phyloP scores from a whole-genome alignment of 2,888 invertebrate species.

The Caradrina clavipalpis region DNA sequence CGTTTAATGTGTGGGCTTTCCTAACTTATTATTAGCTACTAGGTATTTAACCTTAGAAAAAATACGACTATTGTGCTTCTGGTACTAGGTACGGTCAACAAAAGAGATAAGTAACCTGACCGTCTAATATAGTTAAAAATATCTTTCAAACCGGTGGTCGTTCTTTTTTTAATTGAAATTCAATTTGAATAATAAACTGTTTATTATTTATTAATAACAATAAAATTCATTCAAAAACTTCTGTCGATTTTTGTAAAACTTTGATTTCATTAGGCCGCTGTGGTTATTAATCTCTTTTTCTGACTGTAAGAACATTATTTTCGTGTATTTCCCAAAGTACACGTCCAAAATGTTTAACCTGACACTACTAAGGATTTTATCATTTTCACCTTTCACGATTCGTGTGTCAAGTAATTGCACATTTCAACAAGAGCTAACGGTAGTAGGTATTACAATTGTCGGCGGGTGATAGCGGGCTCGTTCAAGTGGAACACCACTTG shows the following conservation, averaged over 20 bases:
- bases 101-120: too few species aligned
- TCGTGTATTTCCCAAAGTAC: neutral
- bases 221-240: too few species aligned
- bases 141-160: too few species aligned
- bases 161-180: too few species aligned
- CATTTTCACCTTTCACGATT: constrained; percentile 20
- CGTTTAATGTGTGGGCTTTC: constrained; percentile 45
- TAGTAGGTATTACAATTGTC: constrained; percentile 67
- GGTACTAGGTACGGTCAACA: neutral
- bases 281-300: too few species aligned
- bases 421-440: constrained; percentile 70
- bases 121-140: too few species aligned
- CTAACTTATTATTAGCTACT: constrained; percentile 4
- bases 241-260: too few species aligned
- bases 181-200: too few species aligned
- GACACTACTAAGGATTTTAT: constrained; percentile 6
- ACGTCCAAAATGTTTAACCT: neutral
- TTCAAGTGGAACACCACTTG: constrained; percentile 74
- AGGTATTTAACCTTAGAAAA: neutral
- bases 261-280: too few species aligned
- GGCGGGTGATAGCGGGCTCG: constrained; percentile 64
- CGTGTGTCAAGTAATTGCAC: constrained; percentile 41
- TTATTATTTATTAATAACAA: too few species aligned
- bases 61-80: neutral
- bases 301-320: too few species aligned